A percentile compares a stretch with the other conserved stretches of the same genome.
phyloP scores from a whole-genome alignment of 2,797 vertebrate genomes.

The Psittacula derbiana region DNA sequence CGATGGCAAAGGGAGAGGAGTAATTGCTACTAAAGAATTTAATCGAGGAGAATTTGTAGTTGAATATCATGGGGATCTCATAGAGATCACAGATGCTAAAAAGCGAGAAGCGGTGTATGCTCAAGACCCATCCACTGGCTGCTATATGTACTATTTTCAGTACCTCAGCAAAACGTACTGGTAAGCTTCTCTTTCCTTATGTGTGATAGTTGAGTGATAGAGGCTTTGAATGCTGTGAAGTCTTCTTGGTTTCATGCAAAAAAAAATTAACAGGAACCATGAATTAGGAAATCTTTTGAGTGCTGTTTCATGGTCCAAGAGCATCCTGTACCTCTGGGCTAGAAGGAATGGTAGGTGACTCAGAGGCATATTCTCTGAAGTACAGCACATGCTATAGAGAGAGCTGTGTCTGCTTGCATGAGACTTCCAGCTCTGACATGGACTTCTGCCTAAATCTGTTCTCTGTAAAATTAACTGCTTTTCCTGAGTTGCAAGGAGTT shows the following conservation, averaged over 20 bases:
- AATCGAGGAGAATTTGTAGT: conserved; percentile 94
- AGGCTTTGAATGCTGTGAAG: background rate
- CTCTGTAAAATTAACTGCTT: background rate
- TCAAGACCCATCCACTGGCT: conserved; percentile 89
- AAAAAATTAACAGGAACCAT: background rate
- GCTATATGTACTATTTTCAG: conserved; percentile 99
- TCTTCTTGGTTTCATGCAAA: background rate
- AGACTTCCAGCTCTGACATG: background rate
- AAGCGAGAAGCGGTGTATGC: conserved; percentile 85
- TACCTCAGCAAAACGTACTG: conserved; percentile 92
- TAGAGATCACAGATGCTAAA: conserved; percentile 92
- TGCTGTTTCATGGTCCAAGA: background rate
- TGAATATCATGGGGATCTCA: conserved; percentile 96
- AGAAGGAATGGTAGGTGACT: background rate
- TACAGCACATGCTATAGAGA: background rate
- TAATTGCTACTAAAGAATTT: conserved; percentile 89
- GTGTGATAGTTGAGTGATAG: background rate
- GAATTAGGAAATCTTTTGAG: background rate
- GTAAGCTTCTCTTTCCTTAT: conserved; percentile 75
- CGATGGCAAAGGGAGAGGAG: conserved; percentile 92
- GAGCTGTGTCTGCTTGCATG: background rate
- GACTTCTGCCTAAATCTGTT: background rate
- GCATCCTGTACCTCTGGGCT: background rate
- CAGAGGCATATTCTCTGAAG: background rate
- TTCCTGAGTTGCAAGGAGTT: background rate